Evolutionary conservation across 2,113 vertebrate genomes (phyloP).

Genomic region (Megaceryle torquata): DNA sequence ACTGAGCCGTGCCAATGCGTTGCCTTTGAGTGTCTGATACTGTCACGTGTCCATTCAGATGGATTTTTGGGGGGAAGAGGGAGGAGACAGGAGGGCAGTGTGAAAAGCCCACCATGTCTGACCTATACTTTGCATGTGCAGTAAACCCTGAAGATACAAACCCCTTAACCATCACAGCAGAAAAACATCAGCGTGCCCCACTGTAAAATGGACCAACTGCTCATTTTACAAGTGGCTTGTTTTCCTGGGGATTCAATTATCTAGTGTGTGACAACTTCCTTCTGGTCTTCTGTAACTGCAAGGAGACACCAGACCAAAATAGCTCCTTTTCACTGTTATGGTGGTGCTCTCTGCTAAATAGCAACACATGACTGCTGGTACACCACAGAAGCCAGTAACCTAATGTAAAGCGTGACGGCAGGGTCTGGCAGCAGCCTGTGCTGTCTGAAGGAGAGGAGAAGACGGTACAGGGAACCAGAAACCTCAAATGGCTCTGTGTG

Average conservation of each 20-base stretch:
- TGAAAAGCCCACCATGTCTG: neutral
- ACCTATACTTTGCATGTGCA: neutral
- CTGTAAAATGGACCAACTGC: neutral
- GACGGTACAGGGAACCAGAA: neutral
- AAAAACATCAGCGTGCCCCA: neutral
- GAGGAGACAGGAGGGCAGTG: neutral
- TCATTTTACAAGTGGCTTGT: constrained; percentile 28
- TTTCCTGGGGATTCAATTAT: constrained; percentile 22
- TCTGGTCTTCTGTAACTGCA: constrained; percentile 27
- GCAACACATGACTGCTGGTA: neutral
- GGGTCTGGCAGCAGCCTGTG: neutral
- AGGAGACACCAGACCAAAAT: constrained; percentile 36
- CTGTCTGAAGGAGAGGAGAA: neutral
- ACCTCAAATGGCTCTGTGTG: neutral
- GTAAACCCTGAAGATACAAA: neutral
- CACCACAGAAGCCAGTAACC: constrained; percentile 7
- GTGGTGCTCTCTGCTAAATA: constrained; percentile 3
- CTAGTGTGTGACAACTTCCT: neutral
- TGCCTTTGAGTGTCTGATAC: constrained; percentile 1
- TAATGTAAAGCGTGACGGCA: neutral
- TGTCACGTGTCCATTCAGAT: neutral
- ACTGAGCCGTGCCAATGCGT: neutral
- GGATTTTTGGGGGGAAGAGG: neutral
- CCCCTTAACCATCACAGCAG: neutral
- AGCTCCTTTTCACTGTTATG: constrained; percentile 4